Evolutionary conservation across 2,888 invertebrate genomes (phyloP).

Genomic region (Ephialtes manifestator): DNA sequence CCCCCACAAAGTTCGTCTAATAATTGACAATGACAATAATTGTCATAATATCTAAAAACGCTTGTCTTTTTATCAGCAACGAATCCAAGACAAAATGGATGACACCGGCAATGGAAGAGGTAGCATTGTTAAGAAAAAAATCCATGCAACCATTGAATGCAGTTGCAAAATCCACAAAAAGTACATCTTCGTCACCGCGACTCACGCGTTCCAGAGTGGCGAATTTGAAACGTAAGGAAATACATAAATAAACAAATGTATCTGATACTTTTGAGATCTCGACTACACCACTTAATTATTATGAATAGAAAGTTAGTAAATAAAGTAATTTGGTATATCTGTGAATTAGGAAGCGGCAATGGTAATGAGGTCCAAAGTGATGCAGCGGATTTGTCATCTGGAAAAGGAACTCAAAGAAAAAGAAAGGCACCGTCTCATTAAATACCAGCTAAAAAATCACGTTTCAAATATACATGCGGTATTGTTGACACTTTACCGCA

Average conservation of each 20-base stretch:
- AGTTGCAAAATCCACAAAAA: constrained; percentile 44
- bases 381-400: constrained; percentile 45
- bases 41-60: too few species aligned
- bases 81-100: constrained; percentile 82
- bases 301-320: background rate
- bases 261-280: too few species aligned
- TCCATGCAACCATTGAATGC: constrained; percentile 57
- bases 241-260: background rate
- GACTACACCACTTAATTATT: background rate
- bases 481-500: constrained; percentile 50
- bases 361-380: constrained; percentile 56
- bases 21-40: too few species aligned
- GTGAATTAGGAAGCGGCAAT: constrained; percentile 66
- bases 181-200: constrained; percentile 70
- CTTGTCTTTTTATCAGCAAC: constrained; percentile 56
- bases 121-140: constrained; percentile 79
- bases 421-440: constrained; percentile 70
- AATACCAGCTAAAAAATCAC: constrained; percentile 11
- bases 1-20: too few species aligned
- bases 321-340: constrained; percentile 18
- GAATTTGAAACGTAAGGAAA: constrained; percentile 79
- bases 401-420: constrained; percentile 67
- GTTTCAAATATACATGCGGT: constrained; percentile 27
- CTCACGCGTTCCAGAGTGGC: constrained; percentile 81
- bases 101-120: constrained; percentile 84